A percentile compares a stretch with the other conserved stretches of the same genome.
These are phyloP conservation scores for Chloroceryle inda DNA, from an alignment of 2,797 vertebrate species.

Conservation along the genomic window DNA sequence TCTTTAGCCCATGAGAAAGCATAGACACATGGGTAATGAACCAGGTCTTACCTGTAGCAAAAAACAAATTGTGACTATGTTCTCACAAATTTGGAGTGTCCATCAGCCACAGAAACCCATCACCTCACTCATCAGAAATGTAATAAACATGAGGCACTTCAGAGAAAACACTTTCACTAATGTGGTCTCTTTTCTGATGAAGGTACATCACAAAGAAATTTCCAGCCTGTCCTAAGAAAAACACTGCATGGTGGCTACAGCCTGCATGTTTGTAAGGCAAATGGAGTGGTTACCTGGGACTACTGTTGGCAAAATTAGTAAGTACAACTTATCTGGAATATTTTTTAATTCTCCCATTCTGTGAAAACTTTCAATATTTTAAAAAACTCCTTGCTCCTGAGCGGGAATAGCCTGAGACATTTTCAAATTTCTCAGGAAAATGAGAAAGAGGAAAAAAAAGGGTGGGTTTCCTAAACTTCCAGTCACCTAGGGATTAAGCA, in stretches of 20 bases:
- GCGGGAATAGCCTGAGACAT: not conserved
- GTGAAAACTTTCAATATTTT: not conserved
- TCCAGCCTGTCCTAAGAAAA: not conserved
- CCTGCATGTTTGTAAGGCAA: not conserved
- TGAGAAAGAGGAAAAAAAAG: not conserved
- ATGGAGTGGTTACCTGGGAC: not conserved
- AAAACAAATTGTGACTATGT: not conserved
- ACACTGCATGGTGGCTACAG: not conserved
- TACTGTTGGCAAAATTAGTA: not conserved
- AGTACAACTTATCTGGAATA: not conserved
- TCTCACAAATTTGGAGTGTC: not conserved
- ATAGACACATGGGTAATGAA: not conserved
- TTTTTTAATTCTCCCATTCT: not conserved
- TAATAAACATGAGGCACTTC: not conserved
- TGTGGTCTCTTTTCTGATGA: not conserved
- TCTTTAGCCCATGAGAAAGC: not conserved
- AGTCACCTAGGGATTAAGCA: not conserved
- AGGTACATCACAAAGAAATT: not conserved
- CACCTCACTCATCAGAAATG: not conserved
- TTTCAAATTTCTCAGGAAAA: not conserved
- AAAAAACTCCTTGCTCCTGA: not conserved
- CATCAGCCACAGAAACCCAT: not conserved
- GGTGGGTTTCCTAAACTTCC: not conserved
- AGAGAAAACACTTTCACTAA: not conserved
- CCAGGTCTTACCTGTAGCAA: not conserved